Percentiles rank a stretch among this genome's conserved stretches.
phyloP scores from a whole-genome alignment of 64 coral and sea anemone genomes.

The Dendrophyllia cribrosa region DNA sequence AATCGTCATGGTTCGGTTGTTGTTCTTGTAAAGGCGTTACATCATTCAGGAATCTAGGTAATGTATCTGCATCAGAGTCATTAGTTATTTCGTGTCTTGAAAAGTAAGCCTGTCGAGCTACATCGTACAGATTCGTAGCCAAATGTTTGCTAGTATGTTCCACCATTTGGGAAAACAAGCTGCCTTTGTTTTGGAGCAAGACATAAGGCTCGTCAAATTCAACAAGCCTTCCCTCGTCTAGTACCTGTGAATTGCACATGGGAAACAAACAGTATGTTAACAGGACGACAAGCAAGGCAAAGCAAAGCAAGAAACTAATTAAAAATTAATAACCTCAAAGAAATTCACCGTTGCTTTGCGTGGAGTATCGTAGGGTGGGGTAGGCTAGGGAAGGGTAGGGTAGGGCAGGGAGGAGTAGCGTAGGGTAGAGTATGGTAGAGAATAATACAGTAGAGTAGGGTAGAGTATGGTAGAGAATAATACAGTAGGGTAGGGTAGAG shows the following conservation, averaged over 20 bases:
- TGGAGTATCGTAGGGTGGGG: no score
- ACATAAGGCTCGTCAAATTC: constrained; percentile 97
- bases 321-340: background rate
- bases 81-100: constrained; percentile 49
- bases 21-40: background rate
- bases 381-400: no score
- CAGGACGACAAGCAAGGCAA: background rate
- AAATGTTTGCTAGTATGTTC: constrained; percentile 83
- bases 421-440: no score
- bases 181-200: constrained; percentile 61
- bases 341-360: no score
- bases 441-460: no score
- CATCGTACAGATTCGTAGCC: constrained; percentile 62
- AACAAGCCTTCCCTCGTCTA: constrained; percentile 84
- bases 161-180: constrained; percentile 78
- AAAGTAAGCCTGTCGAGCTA: constrained; percentile 65
- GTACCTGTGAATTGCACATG: constrained; percentile 50
- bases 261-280: background rate
- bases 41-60: background rate
- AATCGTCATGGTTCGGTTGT: background rate
- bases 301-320: background rate
- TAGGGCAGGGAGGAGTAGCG: no score
- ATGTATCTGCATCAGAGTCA: background rate
- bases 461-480: no score
- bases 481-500: no score